Evolutionary conservation across 1,140 invertebrate species (phyloP).

Genomic region (Euglossa dilemma): DNA sequence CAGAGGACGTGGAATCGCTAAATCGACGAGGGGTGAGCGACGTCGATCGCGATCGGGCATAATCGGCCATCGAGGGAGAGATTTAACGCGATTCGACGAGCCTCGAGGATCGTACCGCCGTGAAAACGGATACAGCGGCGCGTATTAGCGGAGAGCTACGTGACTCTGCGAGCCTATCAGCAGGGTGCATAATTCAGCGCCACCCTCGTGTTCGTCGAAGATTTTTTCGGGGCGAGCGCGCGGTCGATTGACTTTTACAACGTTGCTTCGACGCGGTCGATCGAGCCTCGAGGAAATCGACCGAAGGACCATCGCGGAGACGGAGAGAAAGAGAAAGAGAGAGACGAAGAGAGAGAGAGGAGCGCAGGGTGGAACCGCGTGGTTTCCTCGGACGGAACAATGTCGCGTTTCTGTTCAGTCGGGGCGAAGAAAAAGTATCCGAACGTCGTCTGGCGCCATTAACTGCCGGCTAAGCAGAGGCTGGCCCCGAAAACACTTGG

Average conservation of each 20-base stretch:
- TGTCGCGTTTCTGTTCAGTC: neutral
- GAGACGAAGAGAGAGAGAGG: too few species aligned
- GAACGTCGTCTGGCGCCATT: slow-evolving; percentile 35
- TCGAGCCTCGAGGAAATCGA: slow-evolving; percentile 2
- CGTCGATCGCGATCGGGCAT: slow-evolving; percentile 45
- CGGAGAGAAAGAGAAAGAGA: neutral
- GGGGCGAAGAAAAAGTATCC: neutral
- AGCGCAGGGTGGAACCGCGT: neutral
- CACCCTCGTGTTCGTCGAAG: neutral
- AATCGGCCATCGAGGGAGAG: slow-evolving; percentile 59
- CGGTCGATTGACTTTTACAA: slow-evolving; percentile 9
- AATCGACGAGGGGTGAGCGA: slow-evolving; percentile 43
- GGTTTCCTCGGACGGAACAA: neutral
- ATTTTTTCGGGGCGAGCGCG: neutral
- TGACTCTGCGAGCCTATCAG: slow-evolving; percentile 48
- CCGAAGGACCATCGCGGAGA: too few species aligned
- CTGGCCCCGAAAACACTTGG: slow-evolving; percentile 19
- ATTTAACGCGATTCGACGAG: slow-evolving; percentile 69
- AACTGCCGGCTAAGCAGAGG: neutral
- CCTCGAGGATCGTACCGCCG: slow-evolving; percentile 45
- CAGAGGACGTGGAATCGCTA: slow-evolving; percentile 48
- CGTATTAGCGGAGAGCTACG: slow-evolving; percentile 48
- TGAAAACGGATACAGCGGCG: slow-evolving; percentile 58
- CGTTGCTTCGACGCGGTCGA: neutral
- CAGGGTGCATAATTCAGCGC: slow-evolving; percentile 54